Conservation (phyloP, 2,113 vertebrate species). For the Benitochromis conjunctus region DNA sequence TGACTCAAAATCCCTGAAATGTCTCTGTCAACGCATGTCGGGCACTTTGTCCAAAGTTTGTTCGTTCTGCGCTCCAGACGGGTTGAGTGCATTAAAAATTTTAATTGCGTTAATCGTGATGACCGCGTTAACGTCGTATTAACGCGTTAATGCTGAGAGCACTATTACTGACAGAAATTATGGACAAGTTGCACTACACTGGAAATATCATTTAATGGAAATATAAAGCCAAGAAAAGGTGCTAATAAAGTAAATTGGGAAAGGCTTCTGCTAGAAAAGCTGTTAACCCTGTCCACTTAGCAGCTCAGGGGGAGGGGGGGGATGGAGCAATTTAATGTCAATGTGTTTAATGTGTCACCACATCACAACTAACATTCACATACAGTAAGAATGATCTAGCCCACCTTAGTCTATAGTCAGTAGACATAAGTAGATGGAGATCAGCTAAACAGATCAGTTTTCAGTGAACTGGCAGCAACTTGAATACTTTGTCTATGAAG, state of each 20-base stretch:
- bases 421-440: not conserved
- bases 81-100: too few relatives aligned
- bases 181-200: not conserved
- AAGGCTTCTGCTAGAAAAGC: not conserved
- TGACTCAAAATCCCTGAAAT: too few relatives aligned
- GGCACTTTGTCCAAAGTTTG: too few relatives aligned
- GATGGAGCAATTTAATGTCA: not conserved
- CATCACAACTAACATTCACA: not conserved
- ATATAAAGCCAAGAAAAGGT: not conserved
- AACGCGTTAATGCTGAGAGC: too few relatives aligned
- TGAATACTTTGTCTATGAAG: not conserved
- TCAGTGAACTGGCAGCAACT: not conserved
- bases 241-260: accelerated
- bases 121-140: too few relatives aligned
- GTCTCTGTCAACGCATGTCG: too few relatives aligned
- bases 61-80: too few relatives aligned
- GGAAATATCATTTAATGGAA: not conserved
- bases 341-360: not conserved
- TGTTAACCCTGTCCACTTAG: not conserved
- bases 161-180: not conserved
- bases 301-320: accelerated
- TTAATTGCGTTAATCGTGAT: too few relatives aligned
- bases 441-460: not conserved
- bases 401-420: not conserved
- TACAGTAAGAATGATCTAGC: accelerated